phyloP scores from a whole-genome alignment of 2,113 vertebrate species.

The Bos taurus region DNA sequence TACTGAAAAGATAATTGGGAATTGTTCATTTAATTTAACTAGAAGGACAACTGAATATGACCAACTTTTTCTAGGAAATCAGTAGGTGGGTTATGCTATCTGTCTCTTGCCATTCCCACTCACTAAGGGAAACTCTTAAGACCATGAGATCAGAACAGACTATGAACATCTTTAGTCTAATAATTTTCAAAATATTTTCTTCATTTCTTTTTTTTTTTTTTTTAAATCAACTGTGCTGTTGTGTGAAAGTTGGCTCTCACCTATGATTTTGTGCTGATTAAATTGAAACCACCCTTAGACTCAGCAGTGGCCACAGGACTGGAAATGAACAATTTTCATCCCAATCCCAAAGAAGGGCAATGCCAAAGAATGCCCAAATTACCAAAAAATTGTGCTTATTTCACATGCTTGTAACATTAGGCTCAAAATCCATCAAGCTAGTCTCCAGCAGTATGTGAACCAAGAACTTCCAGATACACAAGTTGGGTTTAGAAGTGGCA shows the following conservation, averaged over 20 bases:
- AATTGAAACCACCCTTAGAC: slow-evolving; percentile 16
- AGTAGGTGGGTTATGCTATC: neutral
- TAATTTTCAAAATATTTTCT: neutral
- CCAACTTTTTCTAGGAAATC: neutral
- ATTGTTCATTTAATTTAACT: neutral
- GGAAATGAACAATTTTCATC: neutral
- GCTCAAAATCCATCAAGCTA: neutral
- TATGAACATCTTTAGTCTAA: slow-evolving; percentile 1
- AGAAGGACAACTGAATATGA: neutral
- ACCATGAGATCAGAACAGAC: neutral
- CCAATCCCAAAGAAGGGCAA: neutral
- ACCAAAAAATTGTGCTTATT: neutral
- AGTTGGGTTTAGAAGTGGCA: neutral
- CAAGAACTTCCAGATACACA: neutral
- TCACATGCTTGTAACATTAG: neutral
- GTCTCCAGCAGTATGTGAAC: neutral
- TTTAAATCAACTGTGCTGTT: neutral
- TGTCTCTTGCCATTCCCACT: neutral
- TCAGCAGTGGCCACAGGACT: neutral
- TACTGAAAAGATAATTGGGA: neutral
- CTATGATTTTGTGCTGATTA: slow-evolving; percentile 31
- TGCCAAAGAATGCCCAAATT: neutral
- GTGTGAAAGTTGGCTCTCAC: slow-evolving; percentile 32
- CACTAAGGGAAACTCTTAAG: neutral
- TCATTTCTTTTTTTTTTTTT: neutral